Evolutionary conservation across 2,113 vertebrate genomes (phyloP).

Genomic region (Zosterops japonicus): DNA sequence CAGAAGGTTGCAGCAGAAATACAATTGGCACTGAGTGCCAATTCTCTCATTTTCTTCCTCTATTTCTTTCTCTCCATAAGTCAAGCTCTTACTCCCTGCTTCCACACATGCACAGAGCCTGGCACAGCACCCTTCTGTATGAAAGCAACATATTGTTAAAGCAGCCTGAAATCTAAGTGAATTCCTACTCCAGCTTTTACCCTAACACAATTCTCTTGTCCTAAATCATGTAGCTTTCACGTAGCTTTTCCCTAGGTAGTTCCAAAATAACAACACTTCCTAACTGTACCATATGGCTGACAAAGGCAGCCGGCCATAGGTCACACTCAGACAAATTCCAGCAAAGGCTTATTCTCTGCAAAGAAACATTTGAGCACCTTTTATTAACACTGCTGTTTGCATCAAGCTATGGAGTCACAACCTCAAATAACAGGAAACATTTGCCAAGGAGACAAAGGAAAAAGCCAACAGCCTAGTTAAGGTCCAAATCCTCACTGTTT

Average conservation of each 20-base stretch:
- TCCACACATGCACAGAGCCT: background rate
- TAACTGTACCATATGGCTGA: background rate
- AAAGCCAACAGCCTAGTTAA: background rate
- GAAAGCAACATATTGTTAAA: background rate
- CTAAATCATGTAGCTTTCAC: background rate
- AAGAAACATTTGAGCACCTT: conserved; percentile 6
- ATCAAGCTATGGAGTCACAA: background rate
- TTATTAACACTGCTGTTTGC: background rate
- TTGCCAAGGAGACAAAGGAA: background rate
- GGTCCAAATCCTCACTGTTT: background rate
- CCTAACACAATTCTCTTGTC: background rate
- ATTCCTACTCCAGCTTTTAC: background rate
- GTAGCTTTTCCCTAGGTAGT: conserved; percentile 19
- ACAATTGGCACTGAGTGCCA: background rate
- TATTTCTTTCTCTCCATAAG: background rate
- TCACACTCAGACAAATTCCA: conserved; percentile 1
- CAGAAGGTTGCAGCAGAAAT: conserved; percentile 8
- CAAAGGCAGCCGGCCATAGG: background rate
- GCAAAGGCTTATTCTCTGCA: background rate
- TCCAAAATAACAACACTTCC: background rate
- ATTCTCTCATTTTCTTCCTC: conserved; percentile 6
- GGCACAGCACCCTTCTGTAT: background rate
- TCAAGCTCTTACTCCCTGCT: background rate
- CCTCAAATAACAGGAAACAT: background rate
- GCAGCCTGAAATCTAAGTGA: background rate